These are phyloP conservation scores for Leptodirus hochenwartii DNA, from an alignment of 2,888 invertebrate genomes.

Conservation along the genomic window DNA sequence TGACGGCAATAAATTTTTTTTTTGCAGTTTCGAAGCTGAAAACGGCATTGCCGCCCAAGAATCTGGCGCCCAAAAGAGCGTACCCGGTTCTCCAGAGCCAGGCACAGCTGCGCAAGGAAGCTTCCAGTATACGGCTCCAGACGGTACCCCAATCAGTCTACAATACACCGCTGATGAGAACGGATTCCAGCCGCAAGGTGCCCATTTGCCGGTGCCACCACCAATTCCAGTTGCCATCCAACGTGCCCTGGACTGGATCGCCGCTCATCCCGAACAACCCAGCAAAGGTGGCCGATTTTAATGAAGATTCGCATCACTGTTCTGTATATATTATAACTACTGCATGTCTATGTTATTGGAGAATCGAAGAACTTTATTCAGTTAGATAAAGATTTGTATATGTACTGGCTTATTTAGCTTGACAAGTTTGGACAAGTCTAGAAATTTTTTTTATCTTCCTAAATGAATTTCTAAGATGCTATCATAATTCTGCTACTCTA, in stretches of 20 bases:
- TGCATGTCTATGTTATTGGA: no score
- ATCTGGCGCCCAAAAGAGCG: slow-evolving; percentile 33
- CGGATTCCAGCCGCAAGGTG: slow-evolving; percentile 43
- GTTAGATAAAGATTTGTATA: no score
- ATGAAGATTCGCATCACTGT: no score
- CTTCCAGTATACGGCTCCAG: slow-evolving; percentile 37
- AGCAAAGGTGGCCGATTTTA: no score
- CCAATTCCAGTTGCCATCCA: slow-evolving; percentile 49
- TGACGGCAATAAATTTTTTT: slow-evolving; percentile 8
- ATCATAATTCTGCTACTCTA: no score
- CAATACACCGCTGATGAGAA: slow-evolving; percentile 48
- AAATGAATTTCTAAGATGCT: no score
- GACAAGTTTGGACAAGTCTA: no score
- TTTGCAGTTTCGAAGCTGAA: slow-evolving; percentile 36
- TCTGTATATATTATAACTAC: no score
- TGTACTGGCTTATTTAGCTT: no score
- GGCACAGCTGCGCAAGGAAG: slow-evolving; percentile 32
- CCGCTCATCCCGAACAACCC: slow-evolving; percentile 36
- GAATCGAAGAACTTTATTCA: no score
- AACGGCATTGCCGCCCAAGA: slow-evolving; percentile 43
- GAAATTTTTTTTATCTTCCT: no score
- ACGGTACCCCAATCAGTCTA: slow-evolving; percentile 39
- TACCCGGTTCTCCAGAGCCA: slow-evolving; percentile 29
- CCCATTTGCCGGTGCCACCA: slow-evolving; percentile 27
- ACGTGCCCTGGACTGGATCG: slow-evolving; percentile 45